Conservation (phyloP, 2,797 vertebrate species). For the Sebastes miniatus region DNA sequence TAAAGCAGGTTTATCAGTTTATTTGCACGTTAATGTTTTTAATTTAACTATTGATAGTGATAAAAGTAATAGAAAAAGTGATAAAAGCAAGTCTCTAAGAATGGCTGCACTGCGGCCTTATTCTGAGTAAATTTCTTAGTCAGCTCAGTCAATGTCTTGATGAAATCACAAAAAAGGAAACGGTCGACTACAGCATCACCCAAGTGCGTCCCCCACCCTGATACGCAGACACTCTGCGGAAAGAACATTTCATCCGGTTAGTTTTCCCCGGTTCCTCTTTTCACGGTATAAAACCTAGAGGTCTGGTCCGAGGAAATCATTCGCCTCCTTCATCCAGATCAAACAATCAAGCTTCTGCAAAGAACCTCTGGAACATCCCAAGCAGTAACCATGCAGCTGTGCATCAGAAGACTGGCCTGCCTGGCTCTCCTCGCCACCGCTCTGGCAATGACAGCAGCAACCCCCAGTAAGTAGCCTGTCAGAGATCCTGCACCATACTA, state of each 20-base stretch:
- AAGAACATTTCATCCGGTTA: slow-evolving; percentile 7
- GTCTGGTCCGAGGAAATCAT: slow-evolving; percentile 20
- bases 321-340: slow-evolving; percentile 20
- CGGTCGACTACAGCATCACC: neutral
- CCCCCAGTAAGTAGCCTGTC: slow-evolving; percentile 55
- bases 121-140: neutral
- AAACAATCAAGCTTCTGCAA: slow-evolving; percentile 7
- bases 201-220: neutral
- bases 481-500: neutral
- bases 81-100: neutral
- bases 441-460: slow-evolving; percentile 16
- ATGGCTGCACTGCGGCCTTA: neutral
- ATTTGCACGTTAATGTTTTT: neutral
- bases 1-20: neutral
- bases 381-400: slow-evolving; percentile 57
- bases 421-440: slow-evolving; percentile 47
- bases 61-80: neutral
- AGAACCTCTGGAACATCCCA: slow-evolving; percentile 50
- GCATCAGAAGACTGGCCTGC: slow-evolving; percentile 45
- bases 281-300: slow-evolving; percentile 49
- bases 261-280: slow-evolving; percentile 62
- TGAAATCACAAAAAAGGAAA: slow-evolving; percentile 41
- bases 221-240: neutral
- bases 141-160: neutral
- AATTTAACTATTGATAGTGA: neutral